Base-by-base conservation (phyloP, 2,797 vertebrate species). In the Erethizon dorsatum region DNA sequence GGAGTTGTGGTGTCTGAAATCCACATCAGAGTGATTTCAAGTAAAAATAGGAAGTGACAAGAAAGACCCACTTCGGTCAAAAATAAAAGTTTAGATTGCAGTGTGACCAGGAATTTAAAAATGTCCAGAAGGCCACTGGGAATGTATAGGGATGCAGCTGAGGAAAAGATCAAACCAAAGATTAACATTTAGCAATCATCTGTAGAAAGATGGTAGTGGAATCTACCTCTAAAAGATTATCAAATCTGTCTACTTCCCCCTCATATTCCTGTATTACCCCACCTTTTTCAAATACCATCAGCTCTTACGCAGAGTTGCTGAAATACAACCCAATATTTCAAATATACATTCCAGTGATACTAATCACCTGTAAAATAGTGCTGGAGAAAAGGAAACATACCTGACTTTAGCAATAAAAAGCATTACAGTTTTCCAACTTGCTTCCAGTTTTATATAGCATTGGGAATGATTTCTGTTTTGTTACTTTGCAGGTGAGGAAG, bases 361-460 rank as follows among this genome's bases (percentile, higher is more conserved):
- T 71, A 71, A 24, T 75, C 57, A 85, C 80, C 93, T 90, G 41
- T 75, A 77, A 92, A 80, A 79, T 69, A 77, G 59, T 93, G 77
- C 75, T 92, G 63, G 31, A 79, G 59, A 31, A 67, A 88, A 88
- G 20, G 52, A 52, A 65, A 56, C 15, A 59, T 82, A 77, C 91
- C 88, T 83, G 77, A n/a, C 69, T 90, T 73, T 92, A 73, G 54
- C 47, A 50, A 9, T 73, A 78, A 89, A 94, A 88, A 80, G 1
- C 33, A 61, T 45, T n/a, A 6, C 26, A 8, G 5, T 63, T 54
- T 92, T 90, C 83, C 61, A 75, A 3, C 75, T 79, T 87, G 31
- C 59, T 96, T 87, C 80, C 31, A 50, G 37, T 83, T 92, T 92
- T 95, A 47, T 61, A 69, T 31, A 75, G 2, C 24, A 75, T 31